Conservation (phyloP, 30 jellyfish, hydroid and myxozoan species). For the Hydractinia symbiolongicarpus region DNA sequence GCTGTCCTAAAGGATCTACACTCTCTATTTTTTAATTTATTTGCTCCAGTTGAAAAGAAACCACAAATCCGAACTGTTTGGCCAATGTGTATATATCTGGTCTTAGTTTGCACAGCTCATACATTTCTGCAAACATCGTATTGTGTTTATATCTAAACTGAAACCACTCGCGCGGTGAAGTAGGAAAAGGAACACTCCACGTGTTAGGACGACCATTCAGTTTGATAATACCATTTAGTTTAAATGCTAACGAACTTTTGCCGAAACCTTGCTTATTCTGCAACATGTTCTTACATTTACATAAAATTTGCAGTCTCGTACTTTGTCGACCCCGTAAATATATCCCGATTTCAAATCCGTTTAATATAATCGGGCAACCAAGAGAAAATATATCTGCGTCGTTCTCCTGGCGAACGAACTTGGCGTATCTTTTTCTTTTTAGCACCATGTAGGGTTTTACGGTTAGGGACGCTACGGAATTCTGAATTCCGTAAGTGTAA, state of each 20-base stretch:
- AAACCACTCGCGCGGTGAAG: constrained; percentile 5
- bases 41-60: constrained; percentile 29
- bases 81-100: constrained; percentile 28
- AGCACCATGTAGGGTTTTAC: constrained; percentile 23
- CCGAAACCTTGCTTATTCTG: constrained; percentile 27
- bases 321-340: constrained; percentile 33
- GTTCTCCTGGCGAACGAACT: constrained; percentile 32
- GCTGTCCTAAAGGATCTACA: not conserved
- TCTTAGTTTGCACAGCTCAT: constrained; percentile 30
- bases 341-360: constrained; percentile 41
- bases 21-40: not conserved
- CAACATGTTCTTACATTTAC: constrained; percentile 30
- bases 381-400: constrained; percentile 32
- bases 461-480: constrained; percentile 1
- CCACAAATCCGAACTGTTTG: constrained; percentile 24
- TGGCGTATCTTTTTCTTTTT: constrained; percentile 6
- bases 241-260: constrained; percentile 25
- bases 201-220: constrained; percentile 7
- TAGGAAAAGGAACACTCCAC: constrained; percentile 25
- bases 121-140: constrained; percentile 31
- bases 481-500: constrained; percentile 15
- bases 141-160: constrained; percentile 33
- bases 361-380: constrained; percentile 19
- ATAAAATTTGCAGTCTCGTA: constrained; percentile 18
- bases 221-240: constrained; percentile 18